A percentile compares a stretch with the other conserved stretches of the same genome.
phyloP scores from a whole-genome alignment of 1,140 invertebrate genomes.

The Megalonaias nervosa region DNA sequence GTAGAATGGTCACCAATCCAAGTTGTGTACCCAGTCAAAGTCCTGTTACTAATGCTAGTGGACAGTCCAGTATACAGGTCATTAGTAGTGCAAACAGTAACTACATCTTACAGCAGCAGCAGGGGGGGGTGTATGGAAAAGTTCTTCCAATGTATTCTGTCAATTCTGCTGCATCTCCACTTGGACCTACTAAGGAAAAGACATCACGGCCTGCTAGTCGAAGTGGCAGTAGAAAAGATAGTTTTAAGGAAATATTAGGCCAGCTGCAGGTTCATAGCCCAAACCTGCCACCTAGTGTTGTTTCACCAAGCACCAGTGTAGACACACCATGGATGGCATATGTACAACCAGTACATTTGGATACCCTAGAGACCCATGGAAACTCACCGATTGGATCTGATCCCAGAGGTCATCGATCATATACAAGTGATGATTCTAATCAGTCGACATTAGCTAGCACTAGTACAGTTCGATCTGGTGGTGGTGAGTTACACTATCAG shows the following conservation, averaged over 20 bases:
- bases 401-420: too few species aligned
- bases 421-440: too few species aligned
- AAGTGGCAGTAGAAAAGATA: conserved; percentile 57
- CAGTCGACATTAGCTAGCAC: too few species aligned
- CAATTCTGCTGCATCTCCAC: conserved; percentile 7
- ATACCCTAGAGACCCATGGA: conserved; percentile 10
- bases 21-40: too few species aligned
- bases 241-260: conserved; percentile 54
- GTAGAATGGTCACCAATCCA: too few species aligned
- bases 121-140: conserved; percentile 19
- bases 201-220: conserved; percentile 44
- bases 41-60: too few species aligned
- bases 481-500: not conserved
- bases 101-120: conserved; percentile 6
- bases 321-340: conserved; percentile 12
- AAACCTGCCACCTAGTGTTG: conserved; percentile 23
- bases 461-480: too few species aligned
- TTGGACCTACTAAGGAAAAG: conserved; percentile 30
- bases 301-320: conserved; percentile 26
- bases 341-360: conserved; percentile 33
- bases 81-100: too few species aligned
- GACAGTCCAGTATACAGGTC: too few species aligned
- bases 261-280: conserved; percentile 38
- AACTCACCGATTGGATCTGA: too few species aligned
- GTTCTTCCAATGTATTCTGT: conserved; percentile 22